Conservation (phyloP, 2,113 vertebrate species). For the Panthera tigris region DNA sequence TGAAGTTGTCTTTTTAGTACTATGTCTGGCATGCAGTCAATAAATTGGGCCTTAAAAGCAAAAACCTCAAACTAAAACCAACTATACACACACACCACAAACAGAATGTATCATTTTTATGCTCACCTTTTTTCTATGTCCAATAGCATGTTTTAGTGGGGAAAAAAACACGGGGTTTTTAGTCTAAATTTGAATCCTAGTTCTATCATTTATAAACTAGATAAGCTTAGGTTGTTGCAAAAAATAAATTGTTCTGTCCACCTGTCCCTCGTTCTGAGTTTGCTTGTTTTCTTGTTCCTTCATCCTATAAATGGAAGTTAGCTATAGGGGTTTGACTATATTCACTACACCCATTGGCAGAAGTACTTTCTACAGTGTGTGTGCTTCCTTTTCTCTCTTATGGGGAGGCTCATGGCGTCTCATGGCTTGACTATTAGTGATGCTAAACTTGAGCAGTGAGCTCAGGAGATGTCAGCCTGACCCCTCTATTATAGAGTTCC, state of each 20-base stretch:
- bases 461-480: neutral
- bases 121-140: neutral
- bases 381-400: neutral
- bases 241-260: neutral
- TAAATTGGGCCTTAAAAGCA: constrained; percentile 30
- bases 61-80: neutral
- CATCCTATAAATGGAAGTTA: neutral
- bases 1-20: neutral
- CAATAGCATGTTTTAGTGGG: neutral
- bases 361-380: neutral
- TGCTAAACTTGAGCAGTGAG: neutral
- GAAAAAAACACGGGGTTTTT: neutral
- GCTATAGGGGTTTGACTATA: neutral
- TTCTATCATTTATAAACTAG: neutral
- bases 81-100: neutral
- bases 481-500: neutral
- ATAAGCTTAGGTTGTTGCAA: neutral
- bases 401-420: neutral
- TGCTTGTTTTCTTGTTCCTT: neutral
- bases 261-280: neutral
- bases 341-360: neutral
- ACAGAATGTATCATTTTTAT: neutral
- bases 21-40: neutral
- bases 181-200: neutral
- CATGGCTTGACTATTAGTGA: neutral